A percentile compares a stretch with the other conserved stretches of the same genome.
These are phyloP conservation scores for Monochamus saltuarius DNA, from an alignment of 1,140 invertebrate species.

Conservation along the genomic window DNA sequence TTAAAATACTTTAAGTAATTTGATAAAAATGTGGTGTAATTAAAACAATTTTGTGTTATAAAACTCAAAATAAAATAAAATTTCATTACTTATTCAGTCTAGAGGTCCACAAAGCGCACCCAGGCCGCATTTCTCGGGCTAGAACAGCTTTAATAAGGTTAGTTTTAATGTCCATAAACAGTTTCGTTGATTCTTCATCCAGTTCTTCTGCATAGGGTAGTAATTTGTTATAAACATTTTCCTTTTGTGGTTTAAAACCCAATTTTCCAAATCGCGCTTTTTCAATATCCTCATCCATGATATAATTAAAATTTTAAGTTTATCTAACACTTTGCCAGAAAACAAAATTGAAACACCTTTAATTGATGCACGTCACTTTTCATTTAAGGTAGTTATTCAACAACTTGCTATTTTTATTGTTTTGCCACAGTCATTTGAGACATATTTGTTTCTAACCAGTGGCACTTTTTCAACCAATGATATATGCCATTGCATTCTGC, in stretches of 20 bases:
- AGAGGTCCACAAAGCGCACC: constrained; percentile 62
- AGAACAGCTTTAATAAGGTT: constrained; percentile 68
- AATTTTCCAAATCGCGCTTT: constrained; percentile 35
- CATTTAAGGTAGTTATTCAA: too few relatives aligned
- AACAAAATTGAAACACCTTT: too few relatives aligned
- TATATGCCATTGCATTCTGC: constrained; percentile 12
- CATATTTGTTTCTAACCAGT: constrained; percentile 37
- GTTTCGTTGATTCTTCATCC: constrained; percentile 62
- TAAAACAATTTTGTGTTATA: constrained; percentile 3
- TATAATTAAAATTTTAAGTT: neutral
- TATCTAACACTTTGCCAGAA: neutral
- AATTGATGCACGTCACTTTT: too few relatives aligned
- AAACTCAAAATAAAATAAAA: constrained; percentile 11
- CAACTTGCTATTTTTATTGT: constrained; percentile 38
- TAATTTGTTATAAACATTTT: constrained; percentile 65
- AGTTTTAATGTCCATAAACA: constrained; percentile 66
- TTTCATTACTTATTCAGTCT: constrained; percentile 63
- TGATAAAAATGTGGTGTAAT: neutral
- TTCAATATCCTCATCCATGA: constrained; percentile 41
- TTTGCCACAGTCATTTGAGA: constrained; percentile 41
- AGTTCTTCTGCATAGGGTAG: constrained; percentile 67
- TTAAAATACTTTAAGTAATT: too few relatives aligned
- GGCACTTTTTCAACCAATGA: constrained; percentile 29
- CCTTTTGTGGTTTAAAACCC: constrained; percentile 60
- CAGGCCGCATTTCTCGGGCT: constrained; percentile 68